Base-by-base conservation (phyloP, 2,888 invertebrate species). In the Athetis lepigone region DNA sequence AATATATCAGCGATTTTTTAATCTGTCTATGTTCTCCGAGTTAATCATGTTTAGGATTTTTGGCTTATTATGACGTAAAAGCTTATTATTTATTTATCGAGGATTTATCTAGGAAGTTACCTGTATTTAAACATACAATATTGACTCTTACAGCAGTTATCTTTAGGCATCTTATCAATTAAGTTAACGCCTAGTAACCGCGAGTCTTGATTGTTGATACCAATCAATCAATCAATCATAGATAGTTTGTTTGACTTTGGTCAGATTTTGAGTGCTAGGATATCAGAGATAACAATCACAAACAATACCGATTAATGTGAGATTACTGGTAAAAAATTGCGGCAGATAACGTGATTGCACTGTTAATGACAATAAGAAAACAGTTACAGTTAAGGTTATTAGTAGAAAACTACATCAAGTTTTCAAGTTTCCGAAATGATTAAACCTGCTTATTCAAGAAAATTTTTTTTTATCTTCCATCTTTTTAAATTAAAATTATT, bases 71-170 rank as follows among this genome's bases (percentile, higher is more conserved):
- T 60, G 59, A 52, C 56, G 56, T 56, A 36, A 42, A 2, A 27
- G 1, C 37, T 47, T 29, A 42, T 7, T 11, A 9, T n/a, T n/a
- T n/a, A n/a, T n/a, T n/a, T n/a, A n/a, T n/a, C n/a, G n/a, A n/a
- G n/a, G n/a, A 42, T 56, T 52, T 43, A 70, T 52, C 42, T 51
- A 46, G n/a, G n/a, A n/a, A n/a, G 2, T 16, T 21, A 21, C 16
- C 9, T 27, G 13, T 47, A 2, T 4, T 6, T 19, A 37, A 49
- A 47, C 5, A 46, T 18, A 33, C 7, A 5, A 39, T 23, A 18
- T 23, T 33, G 6, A 60, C 21, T 18, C 13, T 13, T 33, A 33
- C 33, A 13, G 33, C 33, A 13, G 1, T 8, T 39, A 33, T 25
- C 23, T 46, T 52, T 33, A 33, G 13, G 33, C 3, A 25, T 4